Conservation (phyloP, 2,113 vertebrate genomes). For the Scortum barcoo region DNA sequence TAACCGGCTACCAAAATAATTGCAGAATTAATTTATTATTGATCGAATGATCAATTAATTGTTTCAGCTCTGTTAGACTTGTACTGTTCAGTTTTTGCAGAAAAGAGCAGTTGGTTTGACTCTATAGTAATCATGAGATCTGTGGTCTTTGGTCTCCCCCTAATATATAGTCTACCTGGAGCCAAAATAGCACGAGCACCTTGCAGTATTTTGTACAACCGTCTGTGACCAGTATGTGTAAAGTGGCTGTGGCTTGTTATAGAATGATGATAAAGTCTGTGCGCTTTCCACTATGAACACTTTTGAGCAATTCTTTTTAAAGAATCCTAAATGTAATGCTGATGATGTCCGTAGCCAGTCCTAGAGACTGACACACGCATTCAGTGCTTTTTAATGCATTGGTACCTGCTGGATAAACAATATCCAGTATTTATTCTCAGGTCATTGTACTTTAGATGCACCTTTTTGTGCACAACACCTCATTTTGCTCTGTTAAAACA, state of each 20-base stretch:
- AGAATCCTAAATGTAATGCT: neutral
- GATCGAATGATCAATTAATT: neutral
- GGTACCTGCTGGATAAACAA: neutral
- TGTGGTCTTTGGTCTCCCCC: neutral
- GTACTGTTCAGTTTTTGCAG: neutral
- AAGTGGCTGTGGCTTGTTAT: slow-evolving; percentile 13
- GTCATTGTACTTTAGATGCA: neutral
- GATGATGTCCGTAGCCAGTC: neutral
- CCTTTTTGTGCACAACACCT: neutral
- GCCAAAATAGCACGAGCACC: neutral
- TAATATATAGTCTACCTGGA: neutral
- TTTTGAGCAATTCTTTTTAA: slow-evolving; percentile 3
- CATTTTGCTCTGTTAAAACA: neutral
- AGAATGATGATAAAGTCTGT: slow-evolving; percentile 2
- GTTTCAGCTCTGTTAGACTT: neutral
- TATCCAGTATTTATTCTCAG: neutral
- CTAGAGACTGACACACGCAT: neutral
- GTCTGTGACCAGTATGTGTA: slow-evolving; percentile 19
- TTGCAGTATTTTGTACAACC: neutral
- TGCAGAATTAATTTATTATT: neutral
- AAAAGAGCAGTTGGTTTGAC: too few species aligned
- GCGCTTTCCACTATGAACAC: slow-evolving; percentile 12
- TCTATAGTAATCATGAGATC: neutral
- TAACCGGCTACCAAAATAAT: neutral
- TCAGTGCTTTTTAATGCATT: neutral